Percentiles rank a stretch among this genome's conserved stretches.
Evolutionary conservation across 2,797 vertebrate species (phyloP).

Genomic region (Avahi laniger): DNA sequence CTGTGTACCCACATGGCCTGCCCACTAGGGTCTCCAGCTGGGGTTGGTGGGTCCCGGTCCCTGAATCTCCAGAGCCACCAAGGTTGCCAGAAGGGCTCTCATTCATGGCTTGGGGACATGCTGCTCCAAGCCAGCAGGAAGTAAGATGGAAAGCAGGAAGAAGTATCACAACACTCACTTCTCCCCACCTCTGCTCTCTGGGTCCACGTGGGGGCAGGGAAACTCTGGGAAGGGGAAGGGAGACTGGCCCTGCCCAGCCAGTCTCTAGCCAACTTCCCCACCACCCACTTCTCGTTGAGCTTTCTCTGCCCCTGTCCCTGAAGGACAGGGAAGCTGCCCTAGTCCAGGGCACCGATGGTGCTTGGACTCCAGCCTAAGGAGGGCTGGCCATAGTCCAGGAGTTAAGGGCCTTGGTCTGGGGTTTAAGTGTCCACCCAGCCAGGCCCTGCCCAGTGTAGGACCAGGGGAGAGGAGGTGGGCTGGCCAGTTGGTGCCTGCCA

Average conservation of each 20-base stretch:
- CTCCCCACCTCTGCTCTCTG: not conserved
- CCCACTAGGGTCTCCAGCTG: constrained; percentile 45
- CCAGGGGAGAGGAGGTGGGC: not conserved
- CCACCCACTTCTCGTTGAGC: not conserved
- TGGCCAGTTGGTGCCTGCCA: not conserved
- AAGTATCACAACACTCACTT: not conserved
- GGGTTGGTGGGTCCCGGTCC: not conserved
- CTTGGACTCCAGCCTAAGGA: constrained; percentile 25
- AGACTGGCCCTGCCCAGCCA: not conserved
- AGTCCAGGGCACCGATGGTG: constrained; percentile 22
- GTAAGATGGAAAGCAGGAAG: not conserved
- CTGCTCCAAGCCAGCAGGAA: not conserved
- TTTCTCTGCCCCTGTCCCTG: constrained; percentile 30
- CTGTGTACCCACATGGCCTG: constrained; percentile 69
- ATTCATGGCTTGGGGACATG: not conserved
- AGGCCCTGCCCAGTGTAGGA: constrained; percentile 42
- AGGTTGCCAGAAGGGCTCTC: not conserved
- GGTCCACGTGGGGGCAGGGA: not conserved
- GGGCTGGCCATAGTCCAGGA: not conserved
- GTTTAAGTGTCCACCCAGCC: not conserved
- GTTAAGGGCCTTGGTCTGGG: not conserved
- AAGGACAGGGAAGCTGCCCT: not conserved
- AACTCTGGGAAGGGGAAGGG: not conserved
- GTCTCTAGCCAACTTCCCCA: not conserved
- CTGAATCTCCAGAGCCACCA: not conserved